phyloP scores from a whole-genome alignment of 2,113 vertebrate genomes.

The Dissostichus mawsoni region DNA sequence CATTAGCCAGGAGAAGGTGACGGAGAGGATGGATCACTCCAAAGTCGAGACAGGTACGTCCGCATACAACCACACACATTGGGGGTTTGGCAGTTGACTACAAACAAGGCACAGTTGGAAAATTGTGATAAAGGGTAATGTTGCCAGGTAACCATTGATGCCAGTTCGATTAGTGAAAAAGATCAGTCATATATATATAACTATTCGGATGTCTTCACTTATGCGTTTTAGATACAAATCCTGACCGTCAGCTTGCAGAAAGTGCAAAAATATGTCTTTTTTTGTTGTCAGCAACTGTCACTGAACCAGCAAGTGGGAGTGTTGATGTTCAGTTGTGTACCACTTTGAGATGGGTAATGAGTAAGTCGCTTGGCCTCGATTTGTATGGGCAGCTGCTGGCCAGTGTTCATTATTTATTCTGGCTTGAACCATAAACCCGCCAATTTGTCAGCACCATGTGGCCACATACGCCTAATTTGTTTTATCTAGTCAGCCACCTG shows the following conservation, averaged over 20 bases:
- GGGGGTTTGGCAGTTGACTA: not conserved
- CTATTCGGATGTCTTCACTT: not conserved
- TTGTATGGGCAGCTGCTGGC: slow-evolving; percentile 47
- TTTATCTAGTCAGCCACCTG: slow-evolving; percentile 37
- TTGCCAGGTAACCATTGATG: slow-evolving; percentile 20
- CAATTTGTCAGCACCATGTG: slow-evolving; percentile 54
- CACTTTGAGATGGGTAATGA: slow-evolving; percentile 34
- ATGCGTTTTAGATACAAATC: not conserved
- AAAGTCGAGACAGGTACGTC: slow-evolving; percentile 95
- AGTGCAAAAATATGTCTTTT: no score
- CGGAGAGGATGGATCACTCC: slow-evolving; percentile 94
- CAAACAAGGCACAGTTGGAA: not conserved
- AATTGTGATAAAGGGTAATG: not conserved
- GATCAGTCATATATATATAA: not conserved
- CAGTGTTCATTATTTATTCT: slow-evolving; percentile 45
- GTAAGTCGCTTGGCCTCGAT: slow-evolving; percentile 35
- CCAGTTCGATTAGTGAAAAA: not conserved
- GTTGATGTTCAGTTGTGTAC: slow-evolving; percentile 23
- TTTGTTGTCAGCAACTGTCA: not conserved
- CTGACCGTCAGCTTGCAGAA: no score
- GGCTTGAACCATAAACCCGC: slow-evolving; percentile 30
- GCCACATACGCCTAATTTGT: slow-evolving; percentile 42
- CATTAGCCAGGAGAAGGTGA: slow-evolving; percentile 97
- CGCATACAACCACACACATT: not conserved
- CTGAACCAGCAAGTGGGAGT: not conserved